These are phyloP conservation scores for Phylloscopus trochilus DNA, from an alignment of 2,113 vertebrate genomes.

Conservation along the genomic window DNA sequence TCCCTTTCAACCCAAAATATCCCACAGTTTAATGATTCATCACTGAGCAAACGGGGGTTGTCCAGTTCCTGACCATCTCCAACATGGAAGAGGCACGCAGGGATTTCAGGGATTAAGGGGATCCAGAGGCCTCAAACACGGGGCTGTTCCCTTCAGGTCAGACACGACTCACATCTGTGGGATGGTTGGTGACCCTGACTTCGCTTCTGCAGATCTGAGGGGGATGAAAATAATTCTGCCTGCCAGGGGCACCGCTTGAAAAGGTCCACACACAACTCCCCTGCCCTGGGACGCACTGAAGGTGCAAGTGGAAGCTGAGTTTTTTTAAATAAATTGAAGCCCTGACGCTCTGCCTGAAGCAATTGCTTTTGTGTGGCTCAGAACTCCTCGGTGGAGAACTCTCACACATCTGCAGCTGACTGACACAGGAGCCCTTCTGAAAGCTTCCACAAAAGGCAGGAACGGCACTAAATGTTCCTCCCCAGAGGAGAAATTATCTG, in stretches of 20 bases:
- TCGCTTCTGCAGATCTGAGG: neutral
- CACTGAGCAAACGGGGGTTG: accelerated
- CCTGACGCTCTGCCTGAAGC: neutral
- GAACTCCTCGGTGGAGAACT: neutral
- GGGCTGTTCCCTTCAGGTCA: neutral
- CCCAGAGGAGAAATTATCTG: neutral
- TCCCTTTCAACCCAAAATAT: neutral
- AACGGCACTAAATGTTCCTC: neutral
- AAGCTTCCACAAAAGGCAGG: neutral
- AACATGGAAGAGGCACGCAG: neutral
- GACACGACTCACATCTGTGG: accelerated
- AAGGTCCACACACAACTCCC: neutral
- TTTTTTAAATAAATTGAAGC: neutral
- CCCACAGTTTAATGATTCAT: neutral
- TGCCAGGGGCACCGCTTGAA: neutral
- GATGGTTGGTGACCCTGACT: neutral
- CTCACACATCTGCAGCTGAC: neutral
- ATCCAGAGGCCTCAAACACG: neutral
- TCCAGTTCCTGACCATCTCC: neutral
- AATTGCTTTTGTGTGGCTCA: neutral
- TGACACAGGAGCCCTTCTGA: neutral
- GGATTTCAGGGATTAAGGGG: accelerated
- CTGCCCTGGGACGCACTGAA: neutral
- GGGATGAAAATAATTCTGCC: neutral
- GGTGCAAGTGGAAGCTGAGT: neutral